A percentile compares a stretch with the other conserved stretches of the same genome.
These are phyloP conservation scores for Ara ararauna DNA, from an alignment of 2,797 vertebrate species.

Conservation along the genomic window DNA sequence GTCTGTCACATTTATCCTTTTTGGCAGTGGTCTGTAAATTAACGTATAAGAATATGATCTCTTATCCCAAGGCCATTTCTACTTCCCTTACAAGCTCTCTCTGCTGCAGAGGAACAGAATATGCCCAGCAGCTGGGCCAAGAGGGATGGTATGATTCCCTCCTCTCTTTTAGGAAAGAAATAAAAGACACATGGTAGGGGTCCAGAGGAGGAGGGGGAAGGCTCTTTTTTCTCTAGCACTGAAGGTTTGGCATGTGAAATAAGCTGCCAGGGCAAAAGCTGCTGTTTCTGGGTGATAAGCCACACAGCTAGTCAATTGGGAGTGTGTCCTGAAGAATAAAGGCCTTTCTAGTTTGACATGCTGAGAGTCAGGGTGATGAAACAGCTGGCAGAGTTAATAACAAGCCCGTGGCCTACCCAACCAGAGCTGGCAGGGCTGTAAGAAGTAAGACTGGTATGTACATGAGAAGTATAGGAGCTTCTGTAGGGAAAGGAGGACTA, in stretches of 20 bases:
- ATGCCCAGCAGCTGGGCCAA: not conserved
- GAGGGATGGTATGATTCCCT: not conserved
- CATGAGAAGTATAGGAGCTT: not conserved
- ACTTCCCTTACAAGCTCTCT: not conserved
- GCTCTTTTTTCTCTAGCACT: conserved; percentile 23
- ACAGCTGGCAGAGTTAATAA: conserved; percentile 73
- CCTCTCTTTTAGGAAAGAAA: not conserved
- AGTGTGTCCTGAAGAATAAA: conserved; percentile 68
- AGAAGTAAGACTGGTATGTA: not conserved
- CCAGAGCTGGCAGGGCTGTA: conserved; percentile 34
- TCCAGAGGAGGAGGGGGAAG: not conserved
- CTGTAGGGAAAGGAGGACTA: not conserved
- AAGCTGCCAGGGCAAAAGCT: conserved; percentile 67
- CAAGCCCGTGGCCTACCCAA: conserved; percentile 16
- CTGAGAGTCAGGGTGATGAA: conserved; percentile 68
- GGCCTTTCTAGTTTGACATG: conserved; percentile 57
- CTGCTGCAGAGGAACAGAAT: not conserved
- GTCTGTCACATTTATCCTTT: not conserved
- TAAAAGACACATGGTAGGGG: conserved; percentile 18
- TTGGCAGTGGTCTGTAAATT: not conserved
- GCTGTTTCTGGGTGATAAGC: conserved; percentile 76
- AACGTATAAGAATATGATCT: not conserved
- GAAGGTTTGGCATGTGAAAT: conserved; percentile 38
- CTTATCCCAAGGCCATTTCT: not conserved
- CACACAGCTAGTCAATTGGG: conserved; percentile 63